Evolutionary conservation across 2,797 vertebrate genomes (phyloP), one percentile per base, ranked within the genome.

Genomic region (Ctenopoma kingsleyae): DNA sequence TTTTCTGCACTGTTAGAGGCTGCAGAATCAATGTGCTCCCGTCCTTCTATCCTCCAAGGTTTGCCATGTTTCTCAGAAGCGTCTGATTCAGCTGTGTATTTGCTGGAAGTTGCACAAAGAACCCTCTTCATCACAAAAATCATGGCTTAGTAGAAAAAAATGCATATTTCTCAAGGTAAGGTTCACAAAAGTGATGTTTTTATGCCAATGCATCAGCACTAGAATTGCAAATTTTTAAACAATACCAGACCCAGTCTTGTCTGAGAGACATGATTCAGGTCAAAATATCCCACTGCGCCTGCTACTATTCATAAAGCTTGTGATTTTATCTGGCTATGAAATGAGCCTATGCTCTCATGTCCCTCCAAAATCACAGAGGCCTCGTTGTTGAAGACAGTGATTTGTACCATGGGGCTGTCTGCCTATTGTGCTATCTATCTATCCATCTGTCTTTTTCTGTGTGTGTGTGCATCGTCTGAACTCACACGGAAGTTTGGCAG

Each of bases 391-490:
- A 67, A 56, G 67, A 63, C 35, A 46, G 6, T 25, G 53, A 62
- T 47, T 54, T 46, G 36, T 23, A 60, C 68, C 63, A 43, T 30
- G 20, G n/a, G 3, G 5, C 17, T 32, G 55, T 46, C 40, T 52
- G 27, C 13, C 40, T 51, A 25, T 50, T 35, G 19, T 25, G 9
- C 40, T 35, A 16, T 40, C 38, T 60, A 16, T 36, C 48, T 11
- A 48, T 67, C 63, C 11, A 30, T 48, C 67, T 57, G 41, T 17
- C 16, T 43, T n/a, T 43, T 19, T 19, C 10, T 44, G 5, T 43
- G 10, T 19, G 4, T 44, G 6, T 16, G 32, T n/a, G 27, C 19
- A 43, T 75, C 20, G 62, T 70, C 69, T 58, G 53, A 65, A 56
- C 30, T 54, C 41, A 19, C 55, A 35, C 43, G 47, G 49, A 43